Base-by-base conservation (phyloP, 1,140 invertebrate genomes). In the Radopholus similis region DNA sequence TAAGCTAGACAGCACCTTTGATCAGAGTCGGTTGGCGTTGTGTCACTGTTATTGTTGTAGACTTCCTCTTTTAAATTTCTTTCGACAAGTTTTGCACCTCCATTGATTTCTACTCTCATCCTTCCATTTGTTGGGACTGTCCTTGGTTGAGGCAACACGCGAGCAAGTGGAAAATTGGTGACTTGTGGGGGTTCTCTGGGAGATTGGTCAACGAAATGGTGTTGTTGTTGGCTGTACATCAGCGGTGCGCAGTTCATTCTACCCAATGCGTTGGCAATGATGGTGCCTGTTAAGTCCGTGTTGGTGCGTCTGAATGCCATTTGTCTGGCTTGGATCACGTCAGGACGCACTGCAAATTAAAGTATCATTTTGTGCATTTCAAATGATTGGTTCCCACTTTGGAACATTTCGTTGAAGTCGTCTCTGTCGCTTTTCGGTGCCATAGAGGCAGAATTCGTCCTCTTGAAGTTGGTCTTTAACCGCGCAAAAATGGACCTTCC, bases 261-360 rank as follows among this genome's bases (percentile, higher is more conserved):
- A 49, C 34, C 49, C 23, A 18, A 47, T 15, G n/a, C 44, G n/a
- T n/a, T 21, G 0, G 38, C 30, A 18, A 67, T 56, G 34, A 59
- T 40, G 15, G 35, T 9, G n/a, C 44, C 54, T 32, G 59, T 38
- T 8, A 74, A 35, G 57, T 74, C 72, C 11, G 72, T 74, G 15
- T 75, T 70, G 38, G 53, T 55, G 13, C 72, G 59, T 15, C 68
- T 65, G 32, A 70, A 67, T 4, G 66, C 60, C 42, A 44, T n/a
- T 37, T 72, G 68, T n/a, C 70, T 65, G 11, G 32, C 58, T 18
- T 40, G 37, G 18, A 73, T 13, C 15, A 58, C 53, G 28, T 74
- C 67, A 26, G 21, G 34, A 15, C 37, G 58, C 44, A 76, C 72
- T 74, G 40, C 63, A 70, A 58, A 59, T 21, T 30, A 15, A 1